phyloP scores from a whole-genome alignment of 2,888 invertebrate species.

The Orthosia gothica region DNA sequence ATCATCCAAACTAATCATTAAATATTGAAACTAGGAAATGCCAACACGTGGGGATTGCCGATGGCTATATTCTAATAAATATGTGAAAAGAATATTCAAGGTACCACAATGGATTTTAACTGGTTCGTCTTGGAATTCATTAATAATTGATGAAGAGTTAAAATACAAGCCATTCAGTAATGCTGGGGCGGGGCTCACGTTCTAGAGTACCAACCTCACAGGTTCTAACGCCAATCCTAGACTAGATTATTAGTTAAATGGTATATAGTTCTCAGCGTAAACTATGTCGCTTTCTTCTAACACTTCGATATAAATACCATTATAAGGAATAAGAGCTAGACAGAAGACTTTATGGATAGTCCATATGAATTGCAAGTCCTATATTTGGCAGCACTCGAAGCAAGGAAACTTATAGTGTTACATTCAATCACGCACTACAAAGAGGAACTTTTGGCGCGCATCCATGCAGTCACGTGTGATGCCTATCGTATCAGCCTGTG shows the following conservation, averaged over 20 bases:
- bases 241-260: neutral
- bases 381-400: conserved; percentile 11
- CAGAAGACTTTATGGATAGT: neutral
- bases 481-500: conserved; percentile 33
- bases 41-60: neutral
- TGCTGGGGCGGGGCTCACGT: neutral
- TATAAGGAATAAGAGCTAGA: conserved; percentile 4
- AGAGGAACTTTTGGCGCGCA: conserved; percentile 49
- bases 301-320: neutral
- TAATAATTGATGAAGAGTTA: neutral
- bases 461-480: conserved; percentile 48
- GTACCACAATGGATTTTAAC: too few species aligned
- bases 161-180: neutral
- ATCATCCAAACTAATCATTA: neutral
- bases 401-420: conserved; percentile 24
- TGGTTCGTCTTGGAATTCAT: neutral
- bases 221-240: neutral
- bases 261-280: too few species aligned
- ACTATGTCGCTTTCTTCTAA: conserved; percentile 3
- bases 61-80: neutral
- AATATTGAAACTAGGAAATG: conserved; percentile 6
- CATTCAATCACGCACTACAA: conserved; percentile 4
- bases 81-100: neutral
- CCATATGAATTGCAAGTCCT: neutral
- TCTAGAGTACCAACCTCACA: neutral